Conservation (phyloP, 2,888 invertebrate genomes). For the Drosophila hawaiiensis region DNA sequence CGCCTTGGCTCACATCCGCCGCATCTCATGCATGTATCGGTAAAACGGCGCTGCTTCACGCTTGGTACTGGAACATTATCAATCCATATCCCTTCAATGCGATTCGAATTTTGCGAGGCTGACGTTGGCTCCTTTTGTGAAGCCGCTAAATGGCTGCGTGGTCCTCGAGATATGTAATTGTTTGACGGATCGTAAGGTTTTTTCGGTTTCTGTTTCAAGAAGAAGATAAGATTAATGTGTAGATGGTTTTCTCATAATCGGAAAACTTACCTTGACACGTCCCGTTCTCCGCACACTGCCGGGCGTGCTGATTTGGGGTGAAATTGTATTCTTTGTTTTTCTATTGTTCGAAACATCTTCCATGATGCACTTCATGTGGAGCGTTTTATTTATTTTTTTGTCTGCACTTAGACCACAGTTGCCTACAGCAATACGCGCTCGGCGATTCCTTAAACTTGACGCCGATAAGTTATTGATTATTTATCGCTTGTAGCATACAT, state of each 20-base stretch:
- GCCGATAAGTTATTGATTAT: conserved; percentile 44
- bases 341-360: conserved; percentile 14
- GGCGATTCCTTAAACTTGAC: conserved; percentile 54
- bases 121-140: neutral
- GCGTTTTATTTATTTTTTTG: neutral
- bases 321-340: conserved; percentile 21
- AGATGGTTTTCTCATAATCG: neutral
- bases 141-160: conserved; percentile 48
- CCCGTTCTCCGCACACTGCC: conserved; percentile 82
- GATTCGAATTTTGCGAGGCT: neutral
- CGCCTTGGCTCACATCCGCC: conserved; percentile 73
- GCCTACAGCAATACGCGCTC: conserved; percentile 40
- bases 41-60: conserved; percentile 26
- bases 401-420: conserved; percentile 6
- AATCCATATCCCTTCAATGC: conserved; percentile 1
- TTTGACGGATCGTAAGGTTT: conserved; percentile 95
- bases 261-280: conserved; percentile 79
- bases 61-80: neutral
- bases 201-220: conserved; percentile 88
- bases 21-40: conserved; percentile 74
- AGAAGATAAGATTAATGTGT: neutral
- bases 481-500: neutral
- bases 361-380: conserved; percentile 51
- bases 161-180: conserved; percentile 88
- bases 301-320: conserved; percentile 35